Evolutionary conservation across 2,888 invertebrate species (phyloP), one percentile per base, ranked within the genome.

Genomic region (Aproaerema taeniolella): DNA sequence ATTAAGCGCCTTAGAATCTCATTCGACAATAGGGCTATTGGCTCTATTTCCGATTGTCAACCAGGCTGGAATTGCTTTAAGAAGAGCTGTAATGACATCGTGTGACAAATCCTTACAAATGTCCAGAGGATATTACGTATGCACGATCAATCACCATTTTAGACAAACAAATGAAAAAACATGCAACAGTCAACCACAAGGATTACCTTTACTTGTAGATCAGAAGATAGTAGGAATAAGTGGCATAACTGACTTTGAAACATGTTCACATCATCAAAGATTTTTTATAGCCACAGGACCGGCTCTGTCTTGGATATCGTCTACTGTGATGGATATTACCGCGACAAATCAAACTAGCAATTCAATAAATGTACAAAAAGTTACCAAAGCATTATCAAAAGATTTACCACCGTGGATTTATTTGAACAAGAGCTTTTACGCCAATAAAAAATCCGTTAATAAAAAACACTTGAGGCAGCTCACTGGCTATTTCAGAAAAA

Each of bases 191-290:
- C 42, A 53, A 20, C 47, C 49, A 40, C 59, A 71, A 46, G 79
- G 78, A 1, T 42, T 61, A 5, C 77, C 78, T 1, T 49, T 77
- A 12, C 43, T 77, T 12, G 41, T 69, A n/a, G 47, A 61, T n/a
- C 53, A 54, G 15, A 50, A 52, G 38, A 48, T 77, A 35, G 38
- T 70, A 30, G 72, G 70, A 2, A 55, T 70, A 8, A 57, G 55
- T 24, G 45, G 49, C 3, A 38, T 53, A 15, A 43, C 50, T 9
- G 51, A 52, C 10, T 41, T 34, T 24, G 42, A 43, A n/a, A 39
- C 38, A 14, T 61, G 67, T 38, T 30, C 26, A 38, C 33, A 42
- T 15, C 41, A 45, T 14, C 63, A 67, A 44, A 49, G 48, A 14
- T 38, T 47, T 5, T 73, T 68, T 17, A 54, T 55, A 30, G 55